Evolutionary conservation across 2,113 vertebrate genomes (phyloP).

Genomic region (Odocoileus virginianus): DNA sequence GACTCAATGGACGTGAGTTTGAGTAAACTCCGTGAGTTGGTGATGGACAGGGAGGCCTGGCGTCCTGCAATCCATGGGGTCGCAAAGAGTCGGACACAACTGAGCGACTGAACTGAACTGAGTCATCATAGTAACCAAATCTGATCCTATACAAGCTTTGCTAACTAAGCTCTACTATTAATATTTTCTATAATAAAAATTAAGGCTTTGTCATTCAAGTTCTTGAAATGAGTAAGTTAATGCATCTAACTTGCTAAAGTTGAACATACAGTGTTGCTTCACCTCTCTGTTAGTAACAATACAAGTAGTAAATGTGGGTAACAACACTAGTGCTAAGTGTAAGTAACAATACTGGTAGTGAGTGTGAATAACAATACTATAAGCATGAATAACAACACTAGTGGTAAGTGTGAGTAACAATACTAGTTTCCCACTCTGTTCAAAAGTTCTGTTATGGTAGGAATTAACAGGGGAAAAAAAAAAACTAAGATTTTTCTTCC

Average conservation of each 20-base stretch:
- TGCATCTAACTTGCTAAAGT: neutral
- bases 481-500: neutral
- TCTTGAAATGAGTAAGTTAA: neutral
- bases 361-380: neutral
- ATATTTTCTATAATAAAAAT: conserved; percentile 46
- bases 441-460: neutral
- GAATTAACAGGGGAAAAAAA: neutral
- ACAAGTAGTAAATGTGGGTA: neutral
- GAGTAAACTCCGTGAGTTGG: neutral
- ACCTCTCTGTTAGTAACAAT: neutral
- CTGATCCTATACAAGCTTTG: conserved; percentile 53
- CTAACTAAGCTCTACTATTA: conserved; percentile 34
- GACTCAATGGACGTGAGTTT: neutral
- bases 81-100: neutral
- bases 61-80: neutral
- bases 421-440: neutral
- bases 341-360: neutral
- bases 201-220: neutral
- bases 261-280: conserved; percentile 25
- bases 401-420: neutral
- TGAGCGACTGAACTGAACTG: neutral
- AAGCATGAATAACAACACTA: neutral
- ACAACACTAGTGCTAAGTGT: neutral
- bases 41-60: neutral
- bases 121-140: conserved; percentile 54